phyloP scores from a whole-genome alignment of 2,797 vertebrate species.

The Eulemur mongoz region DNA sequence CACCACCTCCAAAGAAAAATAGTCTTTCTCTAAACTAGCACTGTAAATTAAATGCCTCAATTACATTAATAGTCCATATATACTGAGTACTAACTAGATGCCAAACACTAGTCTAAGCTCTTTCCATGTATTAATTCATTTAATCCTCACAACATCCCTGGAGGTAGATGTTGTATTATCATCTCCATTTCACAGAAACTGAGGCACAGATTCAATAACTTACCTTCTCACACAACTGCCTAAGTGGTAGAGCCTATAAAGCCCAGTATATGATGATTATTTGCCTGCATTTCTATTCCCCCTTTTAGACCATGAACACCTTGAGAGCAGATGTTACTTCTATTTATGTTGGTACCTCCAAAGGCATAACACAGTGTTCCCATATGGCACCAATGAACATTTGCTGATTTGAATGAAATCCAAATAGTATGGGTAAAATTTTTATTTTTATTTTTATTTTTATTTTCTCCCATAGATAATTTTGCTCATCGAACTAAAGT shows the following conservation, averaged over 20 bases:
- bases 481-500: slow-evolving; percentile 91
- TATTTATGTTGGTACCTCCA: neutral
- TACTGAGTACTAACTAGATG: neutral
- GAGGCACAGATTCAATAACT: neutral
- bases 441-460: slow-evolving; percentile 2
- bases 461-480: slow-evolving; percentile 86
- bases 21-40: neutral
- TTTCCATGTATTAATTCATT: neutral
- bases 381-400: neutral
- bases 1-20: neutral
- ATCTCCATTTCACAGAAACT: neutral
- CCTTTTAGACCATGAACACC: neutral
- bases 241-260: neutral
- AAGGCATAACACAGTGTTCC: neutral
- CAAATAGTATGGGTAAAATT: neutral
- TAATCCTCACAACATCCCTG: neutral
- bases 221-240: neutral
- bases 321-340: neutral
- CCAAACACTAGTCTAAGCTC: neutral
- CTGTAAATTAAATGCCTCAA: neutral
- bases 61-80: neutral
- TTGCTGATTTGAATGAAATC: neutral
- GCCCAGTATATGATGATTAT: neutral
- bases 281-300: neutral
- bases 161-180: neutral